Conservation (phyloP, 2,797 vertebrate species). For the Enteromius viviparus region DNA sequence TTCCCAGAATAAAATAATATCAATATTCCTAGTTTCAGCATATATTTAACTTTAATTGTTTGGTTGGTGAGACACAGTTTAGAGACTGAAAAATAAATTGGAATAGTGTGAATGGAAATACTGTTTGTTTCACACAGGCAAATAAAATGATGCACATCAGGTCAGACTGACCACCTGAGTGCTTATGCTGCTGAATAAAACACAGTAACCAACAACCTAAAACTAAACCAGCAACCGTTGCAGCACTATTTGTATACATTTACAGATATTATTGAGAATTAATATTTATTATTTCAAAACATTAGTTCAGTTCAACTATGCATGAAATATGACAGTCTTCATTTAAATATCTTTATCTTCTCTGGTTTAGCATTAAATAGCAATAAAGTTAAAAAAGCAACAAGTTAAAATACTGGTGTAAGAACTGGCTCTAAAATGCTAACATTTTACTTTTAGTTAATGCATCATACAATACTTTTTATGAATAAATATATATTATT, state of each 20-base stretch:
- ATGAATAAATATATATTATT: too few relatives aligned
- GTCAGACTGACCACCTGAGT: not conserved
- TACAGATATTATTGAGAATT: not conserved
- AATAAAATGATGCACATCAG: not conserved
- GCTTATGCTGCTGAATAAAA: not conserved
- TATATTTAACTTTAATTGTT: not conserved
- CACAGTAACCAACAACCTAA: not conserved
- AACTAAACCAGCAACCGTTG: not conserved
- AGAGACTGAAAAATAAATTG: not conserved
- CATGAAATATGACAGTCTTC: not conserved
- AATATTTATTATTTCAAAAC: not conserved
- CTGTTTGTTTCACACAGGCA: constrained; percentile 12
- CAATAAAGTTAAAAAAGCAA: too few relatives aligned
- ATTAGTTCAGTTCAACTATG: too few relatives aligned
- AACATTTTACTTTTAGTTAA: too few relatives aligned
- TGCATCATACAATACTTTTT: not conserved
- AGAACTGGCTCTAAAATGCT: too few relatives aligned
- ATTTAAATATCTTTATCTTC: not conserved
- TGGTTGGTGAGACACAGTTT: not conserved
- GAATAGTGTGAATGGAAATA: not conserved
- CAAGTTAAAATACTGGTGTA: too few relatives aligned
- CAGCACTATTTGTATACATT: not conserved
- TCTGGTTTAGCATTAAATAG: too few relatives aligned
- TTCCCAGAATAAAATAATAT: constrained; percentile 64
- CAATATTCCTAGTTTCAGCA: not conserved